These are phyloP conservation scores for Mus minutoides DNA, from an alignment of 2,797 vertebrate genomes.

Conservation along the genomic window DNA sequence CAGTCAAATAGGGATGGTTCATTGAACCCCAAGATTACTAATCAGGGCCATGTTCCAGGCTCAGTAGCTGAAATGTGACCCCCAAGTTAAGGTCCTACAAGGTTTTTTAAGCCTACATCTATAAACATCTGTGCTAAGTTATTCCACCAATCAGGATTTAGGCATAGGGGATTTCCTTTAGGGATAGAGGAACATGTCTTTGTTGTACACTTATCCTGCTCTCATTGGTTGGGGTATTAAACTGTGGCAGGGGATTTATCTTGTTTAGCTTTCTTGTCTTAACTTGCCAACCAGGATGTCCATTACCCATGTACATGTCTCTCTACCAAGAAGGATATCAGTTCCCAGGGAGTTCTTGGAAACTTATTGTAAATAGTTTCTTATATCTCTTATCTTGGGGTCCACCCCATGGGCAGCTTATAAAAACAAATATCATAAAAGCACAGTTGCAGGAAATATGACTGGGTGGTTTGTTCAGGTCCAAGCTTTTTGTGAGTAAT, in stretches of 20 bases:
- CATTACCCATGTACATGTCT: neutral
- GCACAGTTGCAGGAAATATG: neutral
- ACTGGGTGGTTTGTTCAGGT: neutral
- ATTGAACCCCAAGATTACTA: neutral
- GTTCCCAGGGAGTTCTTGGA: neutral
- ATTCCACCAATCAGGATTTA: neutral
- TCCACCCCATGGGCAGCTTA: neutral
- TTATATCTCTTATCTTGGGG: neutral
- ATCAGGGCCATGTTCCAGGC: neutral
- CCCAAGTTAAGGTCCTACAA: neutral
- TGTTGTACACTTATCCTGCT: neutral
- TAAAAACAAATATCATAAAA: neutral
- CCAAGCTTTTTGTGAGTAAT: neutral
- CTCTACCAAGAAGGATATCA: neutral
- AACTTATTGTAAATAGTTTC: neutral
- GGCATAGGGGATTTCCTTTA: neutral
- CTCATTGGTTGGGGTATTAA: neutral
- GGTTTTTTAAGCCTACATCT: neutral
- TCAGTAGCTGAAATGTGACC: neutral
- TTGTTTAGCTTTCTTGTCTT: neutral
- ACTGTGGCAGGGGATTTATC: neutral
- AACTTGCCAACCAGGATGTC: neutral
- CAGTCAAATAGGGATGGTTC: neutral
- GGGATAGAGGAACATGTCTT: neutral
- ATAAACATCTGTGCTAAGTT: neutral